phyloP scores from a whole-genome alignment of 2,113 vertebrate genomes.

The Rhinichthys klamathensis region DNA sequence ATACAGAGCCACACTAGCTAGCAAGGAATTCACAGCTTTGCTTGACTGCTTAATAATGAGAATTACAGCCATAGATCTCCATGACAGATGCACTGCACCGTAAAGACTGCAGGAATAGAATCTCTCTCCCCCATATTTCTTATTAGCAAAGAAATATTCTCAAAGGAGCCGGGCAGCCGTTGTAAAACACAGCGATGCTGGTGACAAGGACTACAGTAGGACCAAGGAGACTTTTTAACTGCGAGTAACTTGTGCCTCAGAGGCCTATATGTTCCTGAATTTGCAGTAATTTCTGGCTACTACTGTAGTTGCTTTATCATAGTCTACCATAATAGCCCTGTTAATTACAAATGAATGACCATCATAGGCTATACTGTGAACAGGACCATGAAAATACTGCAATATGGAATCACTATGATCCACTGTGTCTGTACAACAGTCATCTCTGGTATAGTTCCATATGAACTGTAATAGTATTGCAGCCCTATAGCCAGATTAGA shows the following conservation, averaged over 20 bases:
- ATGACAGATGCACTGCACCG: conserved; percentile 51
- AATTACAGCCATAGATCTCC: conserved; percentile 47
- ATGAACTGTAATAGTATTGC: neutral
- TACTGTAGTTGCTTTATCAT: neutral
- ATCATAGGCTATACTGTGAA: neutral
- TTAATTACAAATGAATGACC: neutral
- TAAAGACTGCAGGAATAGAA: conserved; percentile 49
- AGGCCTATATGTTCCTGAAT: neutral
- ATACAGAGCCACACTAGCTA: neutral
- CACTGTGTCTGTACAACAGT: neutral
- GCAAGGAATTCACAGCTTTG: conserved; percentile 21
- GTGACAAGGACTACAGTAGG: neutral
- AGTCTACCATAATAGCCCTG: neutral
- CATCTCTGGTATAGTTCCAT: neutral
- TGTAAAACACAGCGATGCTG: neutral
- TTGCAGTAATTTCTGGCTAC: neutral
- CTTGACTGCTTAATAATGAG: conserved; percentile 55
- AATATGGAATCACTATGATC: neutral
- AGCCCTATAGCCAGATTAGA: neutral
- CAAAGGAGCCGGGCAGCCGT: neutral
- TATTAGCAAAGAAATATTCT: conserved; percentile 11
- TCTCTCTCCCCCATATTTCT: conserved; percentile 19
- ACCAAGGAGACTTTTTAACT: conserved; percentile 1
- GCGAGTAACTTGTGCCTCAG: neutral
- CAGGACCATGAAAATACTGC: neutral